Conservation (phyloP, 2,113 vertebrate genomes). For the Lipotes vexillifer region DNA sequence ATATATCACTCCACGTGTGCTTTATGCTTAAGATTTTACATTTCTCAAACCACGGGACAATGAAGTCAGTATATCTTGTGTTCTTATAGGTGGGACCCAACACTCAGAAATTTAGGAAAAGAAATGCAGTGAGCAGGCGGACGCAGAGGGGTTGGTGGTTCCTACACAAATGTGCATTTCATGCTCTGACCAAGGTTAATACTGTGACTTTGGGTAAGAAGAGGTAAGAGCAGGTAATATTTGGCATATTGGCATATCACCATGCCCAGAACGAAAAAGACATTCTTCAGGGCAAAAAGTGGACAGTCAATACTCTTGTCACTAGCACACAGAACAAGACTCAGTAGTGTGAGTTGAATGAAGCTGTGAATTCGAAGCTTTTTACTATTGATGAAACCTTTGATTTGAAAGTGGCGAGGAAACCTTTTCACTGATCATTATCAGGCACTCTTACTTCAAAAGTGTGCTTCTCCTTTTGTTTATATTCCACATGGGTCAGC, state of each 20-base stretch:
- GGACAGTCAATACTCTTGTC: background rate
- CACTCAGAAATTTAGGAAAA: background rate
- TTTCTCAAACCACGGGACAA: background rate
- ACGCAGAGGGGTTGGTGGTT: background rate
- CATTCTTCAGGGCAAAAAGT: background rate
- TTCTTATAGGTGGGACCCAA: background rate
- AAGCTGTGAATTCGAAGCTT: slow-evolving; percentile 3
- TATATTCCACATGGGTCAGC: background rate
- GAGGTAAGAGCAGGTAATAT: slow-evolving; percentile 61
- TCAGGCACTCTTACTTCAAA: slow-evolving; percentile 37
- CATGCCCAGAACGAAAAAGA: background rate
- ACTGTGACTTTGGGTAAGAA: slow-evolving; percentile 59
- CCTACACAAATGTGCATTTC: slow-evolving; percentile 49
- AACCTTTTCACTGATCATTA: slow-evolving; percentile 57
- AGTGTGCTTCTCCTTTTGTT: background rate
- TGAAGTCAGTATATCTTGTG: background rate
- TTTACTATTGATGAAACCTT: slow-evolving; percentile 25
- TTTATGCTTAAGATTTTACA: background rate
- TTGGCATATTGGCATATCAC: background rate
- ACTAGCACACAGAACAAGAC: background rate
- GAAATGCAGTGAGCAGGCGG: background rate
- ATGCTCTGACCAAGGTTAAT: slow-evolving; percentile 15
- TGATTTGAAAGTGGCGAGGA: slow-evolving; percentile 59
- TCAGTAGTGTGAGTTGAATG: background rate
- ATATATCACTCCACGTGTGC: background rate